Conservation (phyloP, 2,797 vertebrate species). For the Steatocranus sp. region DNA sequence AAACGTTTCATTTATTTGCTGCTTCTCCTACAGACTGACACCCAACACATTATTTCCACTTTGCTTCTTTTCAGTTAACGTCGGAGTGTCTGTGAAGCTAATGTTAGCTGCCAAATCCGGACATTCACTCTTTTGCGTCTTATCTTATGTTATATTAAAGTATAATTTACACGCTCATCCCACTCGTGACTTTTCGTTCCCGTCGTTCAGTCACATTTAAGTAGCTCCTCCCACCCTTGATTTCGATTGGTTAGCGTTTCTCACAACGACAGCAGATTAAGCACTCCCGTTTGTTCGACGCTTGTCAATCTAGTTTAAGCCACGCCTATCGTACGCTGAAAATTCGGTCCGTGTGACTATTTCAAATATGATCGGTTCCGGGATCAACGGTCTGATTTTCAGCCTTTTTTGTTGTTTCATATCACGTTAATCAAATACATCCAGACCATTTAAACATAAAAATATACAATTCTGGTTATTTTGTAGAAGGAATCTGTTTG, state of each 20-base stretch:
- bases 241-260: constrained; percentile 50
- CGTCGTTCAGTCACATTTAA: neutral
- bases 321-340: constrained; percentile 42
- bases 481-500: neutral
- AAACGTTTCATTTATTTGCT: neutral
- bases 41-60: neutral
- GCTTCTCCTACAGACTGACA: neutral
- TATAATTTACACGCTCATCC: neutral
- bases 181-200: fast-evolving
- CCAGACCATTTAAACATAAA: neutral
- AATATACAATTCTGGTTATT: neutral
- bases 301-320: constrained; percentile 7
- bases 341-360: constrained; percentile 37
- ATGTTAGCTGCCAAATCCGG: neutral
- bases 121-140: fast-evolving
- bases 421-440: neutral
- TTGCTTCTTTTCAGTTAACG: neutral
- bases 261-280: neutral
- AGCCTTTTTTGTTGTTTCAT: neutral
- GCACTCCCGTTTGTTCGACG: constrained; percentile 9
- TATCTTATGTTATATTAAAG: fast-evolving
- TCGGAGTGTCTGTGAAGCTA: neutral
- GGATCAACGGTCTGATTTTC: neutral
- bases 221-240: neutral
- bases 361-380: neutral